Evolutionary conservation across 2,888 invertebrate species (phyloP), one percentile per base, ranked within the genome.

Genomic region (Helleia helle): DNA sequence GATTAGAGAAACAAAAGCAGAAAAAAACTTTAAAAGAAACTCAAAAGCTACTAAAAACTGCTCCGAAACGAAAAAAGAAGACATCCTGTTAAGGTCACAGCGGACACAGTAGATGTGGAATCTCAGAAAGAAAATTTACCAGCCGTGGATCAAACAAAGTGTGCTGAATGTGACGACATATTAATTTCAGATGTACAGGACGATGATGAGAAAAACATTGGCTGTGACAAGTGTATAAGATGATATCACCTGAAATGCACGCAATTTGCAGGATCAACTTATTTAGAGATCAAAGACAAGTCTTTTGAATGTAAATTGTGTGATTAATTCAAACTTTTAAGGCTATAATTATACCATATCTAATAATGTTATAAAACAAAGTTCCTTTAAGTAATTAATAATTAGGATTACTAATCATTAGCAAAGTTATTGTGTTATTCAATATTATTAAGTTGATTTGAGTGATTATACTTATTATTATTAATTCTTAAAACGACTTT

Each of bases 111-210:
- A 36, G 9, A 41, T 29, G 29, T 28, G 38, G 22, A 38, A 17
- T 38, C 26, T 31, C 3, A 36, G 28, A 42, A 38, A 42, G 38
- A 42, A 28, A 36, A 39, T 38, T 1, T 39, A 42, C 28, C 39
- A 36, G 34, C 36, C 14, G 24, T 28, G 31, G 31, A 42, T 8
- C 34, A 1, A 28, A 15, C n/a, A 8, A 31, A 56, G 38, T 55
- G 50, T 47, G 24, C 44, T 50, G 44, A 49, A 45, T 52, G 52
- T 49, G 46, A 48, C 38, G 40, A 50, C 26, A 30, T 43, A 44
- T 31, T 52, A 29, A 52, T 52, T 44, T 48, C 48, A 26, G 52
- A 55, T 44, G 52, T 51, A 45, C 52, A 56, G 49, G 52, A 53
- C 36, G 51, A 55, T 40, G 48, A 44, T 42, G 51, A 54, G 47